A percentile compares a stretch with the other conserved stretches of the same genome.
Evolutionary conservation across 2,797 vertebrate genomes (phyloP).

Genomic region (Mallotus villosus): DNA sequence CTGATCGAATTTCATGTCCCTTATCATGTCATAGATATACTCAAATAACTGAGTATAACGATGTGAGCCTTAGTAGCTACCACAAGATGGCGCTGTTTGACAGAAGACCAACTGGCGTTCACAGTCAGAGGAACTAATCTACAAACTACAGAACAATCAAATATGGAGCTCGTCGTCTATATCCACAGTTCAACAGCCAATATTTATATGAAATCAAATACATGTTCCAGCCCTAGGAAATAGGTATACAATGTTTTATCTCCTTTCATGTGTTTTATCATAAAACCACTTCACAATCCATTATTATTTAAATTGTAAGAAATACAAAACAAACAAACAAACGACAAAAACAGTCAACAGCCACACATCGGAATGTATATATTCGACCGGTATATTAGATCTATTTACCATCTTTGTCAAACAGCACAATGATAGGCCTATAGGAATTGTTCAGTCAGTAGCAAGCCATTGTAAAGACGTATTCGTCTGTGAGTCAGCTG

Average conservation of each 20-base stretch:
- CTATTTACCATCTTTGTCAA: slow-evolving; percentile 39
- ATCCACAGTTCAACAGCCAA: neutral
- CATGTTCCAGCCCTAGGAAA: neutral
- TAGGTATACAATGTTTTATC: neutral
- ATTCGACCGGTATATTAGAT: slow-evolving; percentile 12
- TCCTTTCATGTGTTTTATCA: neutral
- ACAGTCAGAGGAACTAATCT: neutral
- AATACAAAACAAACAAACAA: neutral
- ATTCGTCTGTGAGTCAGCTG: slow-evolving; percentile 82
- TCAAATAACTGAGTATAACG: neutral
- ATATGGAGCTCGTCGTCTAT: neutral
- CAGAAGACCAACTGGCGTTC: slow-evolving; percentile 44
- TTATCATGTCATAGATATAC: neutral
- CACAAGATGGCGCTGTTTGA: slow-evolving; percentile 74
- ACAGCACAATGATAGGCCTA: slow-evolving; percentile 60
- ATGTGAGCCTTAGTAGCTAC: slow-evolving; percentile 29
- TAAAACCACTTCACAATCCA: neutral
- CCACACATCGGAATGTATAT: neutral
- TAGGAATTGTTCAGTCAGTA: slow-evolving; percentile 74
- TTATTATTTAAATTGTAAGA: neutral
- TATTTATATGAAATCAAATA: neutral
- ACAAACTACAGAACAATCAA: neutral
- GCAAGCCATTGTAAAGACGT: slow-evolving; percentile 74
- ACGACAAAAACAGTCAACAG: neutral
- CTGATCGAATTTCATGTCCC: neutral